Base-by-base conservation (phyloP, 2,113 vertebrate genomes). In the Triplophysa siluroides region DNA sequence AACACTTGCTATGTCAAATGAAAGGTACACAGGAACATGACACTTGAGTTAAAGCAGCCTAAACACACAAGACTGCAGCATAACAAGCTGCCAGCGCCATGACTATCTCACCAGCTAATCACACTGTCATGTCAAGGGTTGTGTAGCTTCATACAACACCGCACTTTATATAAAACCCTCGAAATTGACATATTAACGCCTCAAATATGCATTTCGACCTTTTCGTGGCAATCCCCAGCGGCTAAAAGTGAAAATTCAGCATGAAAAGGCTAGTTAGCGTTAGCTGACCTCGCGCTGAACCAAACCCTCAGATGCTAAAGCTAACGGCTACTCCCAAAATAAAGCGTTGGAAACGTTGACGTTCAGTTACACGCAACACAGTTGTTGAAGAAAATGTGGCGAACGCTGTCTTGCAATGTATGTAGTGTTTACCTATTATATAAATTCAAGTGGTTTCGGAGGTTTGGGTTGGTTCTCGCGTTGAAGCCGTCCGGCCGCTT, bases 381-480 rank as follows among this genome's bases (percentile, higher is more conserved):
- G 43, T 8, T 0, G 38, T 50, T 66, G 10, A 12, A 47, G 24
- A 38, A 21, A 18, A 14, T 33, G 21, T 23, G 23, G 8, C 13
- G 9, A 23, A 64, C 26, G 33, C 8, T 0, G 24, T 60, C 11
- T 12, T 33, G 65, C 23, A 19, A 16, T 81, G 62, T n/a, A 65
- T 26, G 63, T 2, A 50, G 23, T 12, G 3, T 21, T 77, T 67
- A 80, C 82, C 82, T 80, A 67, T 58, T 67, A 66, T 80, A 60
- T 60, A 3, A 58, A 52, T 56, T 78, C 63, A 61, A 78, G 78
- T 80, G 79, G 54, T 73, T 66, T 67, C 58, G 60, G 56, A 84
- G 76, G 81, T 73, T 72, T 79, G 76, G 72, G 79, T 45, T 60
- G 65, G 72, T 79, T 83, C 21, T 71, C 66, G 56, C 12, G 54